phyloP scores from a whole-genome alignment of 1,140 invertebrate genomes.

The Formica exsecta region DNA sequence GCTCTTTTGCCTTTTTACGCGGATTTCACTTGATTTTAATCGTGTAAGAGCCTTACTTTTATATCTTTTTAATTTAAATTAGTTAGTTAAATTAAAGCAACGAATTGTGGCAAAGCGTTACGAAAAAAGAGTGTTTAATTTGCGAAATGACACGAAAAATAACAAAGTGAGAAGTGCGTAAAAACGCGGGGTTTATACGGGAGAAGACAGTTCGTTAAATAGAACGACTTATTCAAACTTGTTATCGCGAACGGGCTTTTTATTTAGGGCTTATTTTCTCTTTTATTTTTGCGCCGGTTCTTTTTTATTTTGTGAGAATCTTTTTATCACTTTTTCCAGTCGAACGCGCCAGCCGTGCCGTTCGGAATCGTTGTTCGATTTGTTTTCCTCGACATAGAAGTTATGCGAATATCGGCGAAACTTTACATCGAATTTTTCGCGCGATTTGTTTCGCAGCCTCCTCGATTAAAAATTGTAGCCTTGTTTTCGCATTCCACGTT shows the following conservation, averaged over 20 bases:
- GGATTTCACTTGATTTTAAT: no score
- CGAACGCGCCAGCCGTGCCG: neutral
- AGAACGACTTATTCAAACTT: neutral
- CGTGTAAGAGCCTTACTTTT: no score
- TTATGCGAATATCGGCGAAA: neutral
- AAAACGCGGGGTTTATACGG: slow-evolving; percentile 2
- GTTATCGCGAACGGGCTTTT: slow-evolving; percentile 12
- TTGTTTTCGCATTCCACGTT: neutral
- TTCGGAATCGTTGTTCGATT: neutral
- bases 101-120: neutral
- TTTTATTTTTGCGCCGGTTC: neutral
- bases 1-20: no score
- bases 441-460: slow-evolving; percentile 15
- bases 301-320: slow-evolving; percentile 16
- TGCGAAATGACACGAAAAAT: neutral
- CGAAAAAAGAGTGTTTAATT: neutral
- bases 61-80: slow-evolving; percentile 22
- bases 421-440: slow-evolving; percentile 34
- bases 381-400: slow-evolving; percentile 31
- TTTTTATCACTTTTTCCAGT: slow-evolving; percentile 35
- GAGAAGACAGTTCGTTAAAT: slow-evolving; percentile 6
- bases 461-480: slow-evolving; percentile 31
- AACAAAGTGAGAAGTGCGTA: neutral
- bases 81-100: slow-evolving; percentile 10
- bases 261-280: slow-evolving; percentile 11